Percentiles rank a stretch among this genome's conserved stretches.
phyloP scores from a whole-genome alignment of 92 coral and sea anemone species.

The Porites rus region DNA sequence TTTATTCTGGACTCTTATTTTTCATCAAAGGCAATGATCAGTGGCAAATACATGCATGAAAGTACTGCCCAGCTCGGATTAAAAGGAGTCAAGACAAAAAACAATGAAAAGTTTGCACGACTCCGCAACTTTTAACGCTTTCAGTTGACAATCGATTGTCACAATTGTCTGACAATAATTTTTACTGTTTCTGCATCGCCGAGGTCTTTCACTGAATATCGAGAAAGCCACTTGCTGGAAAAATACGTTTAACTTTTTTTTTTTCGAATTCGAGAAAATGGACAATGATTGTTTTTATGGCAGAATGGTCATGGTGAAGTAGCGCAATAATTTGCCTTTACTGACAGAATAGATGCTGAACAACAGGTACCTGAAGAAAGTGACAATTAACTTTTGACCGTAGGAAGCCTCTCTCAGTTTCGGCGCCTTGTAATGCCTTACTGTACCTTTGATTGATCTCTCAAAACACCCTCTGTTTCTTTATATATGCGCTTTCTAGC shows the following conservation, averaged over 20 bases:
- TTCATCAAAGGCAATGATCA: no score
- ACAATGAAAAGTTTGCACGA: no score
- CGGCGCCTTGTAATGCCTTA: neutral
- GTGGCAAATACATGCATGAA: no score
- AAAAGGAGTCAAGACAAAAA: no score
- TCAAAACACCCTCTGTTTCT: neutral
- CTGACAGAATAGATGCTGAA: neutral
- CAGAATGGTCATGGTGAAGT: no score
- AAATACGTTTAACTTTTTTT: neutral
- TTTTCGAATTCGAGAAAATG: no score
- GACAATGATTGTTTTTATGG: no score
- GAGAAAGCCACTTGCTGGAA: neutral
- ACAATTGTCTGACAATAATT: neutral
- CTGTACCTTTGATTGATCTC: neutral
- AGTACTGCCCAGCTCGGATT: no score
- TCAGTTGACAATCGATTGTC: neutral
- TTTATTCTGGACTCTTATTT: no score
- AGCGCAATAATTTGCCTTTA: no score
- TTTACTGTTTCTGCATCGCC: neutral
- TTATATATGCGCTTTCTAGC: neutral
- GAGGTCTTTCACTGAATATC: neutral
- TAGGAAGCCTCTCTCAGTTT: no score
- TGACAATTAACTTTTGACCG: neutral
- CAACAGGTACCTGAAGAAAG: constrained; percentile 31
- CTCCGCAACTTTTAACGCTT: no score